phyloP scores from a whole-genome alignment of 2,888 invertebrate genomes.

The Julus scandinavius region DNA sequence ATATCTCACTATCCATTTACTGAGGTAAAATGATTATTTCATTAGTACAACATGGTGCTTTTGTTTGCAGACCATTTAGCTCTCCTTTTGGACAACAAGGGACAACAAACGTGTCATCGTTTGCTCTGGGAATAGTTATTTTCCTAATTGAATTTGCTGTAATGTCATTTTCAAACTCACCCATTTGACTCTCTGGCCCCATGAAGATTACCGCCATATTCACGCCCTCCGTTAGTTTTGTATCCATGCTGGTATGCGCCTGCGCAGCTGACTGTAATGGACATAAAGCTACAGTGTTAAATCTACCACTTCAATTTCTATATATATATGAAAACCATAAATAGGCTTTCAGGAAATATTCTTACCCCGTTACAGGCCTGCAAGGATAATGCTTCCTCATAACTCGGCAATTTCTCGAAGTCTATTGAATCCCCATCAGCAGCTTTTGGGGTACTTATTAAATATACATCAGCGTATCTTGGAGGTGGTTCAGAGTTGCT shows the following conservation, averaged over 20 bases:
- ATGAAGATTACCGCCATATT: neutral
- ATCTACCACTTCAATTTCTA: neutral
- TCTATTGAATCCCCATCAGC: conserved; percentile 16
- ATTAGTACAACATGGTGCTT: too few relatives aligned
- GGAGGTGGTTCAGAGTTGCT: conserved; percentile 34
- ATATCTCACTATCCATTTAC: too few relatives aligned
- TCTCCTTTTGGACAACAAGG: too few relatives aligned
- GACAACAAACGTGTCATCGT: too few relatives aligned
- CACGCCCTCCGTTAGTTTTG: neutral
- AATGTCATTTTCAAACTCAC: neutral
- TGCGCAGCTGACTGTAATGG: neutral
- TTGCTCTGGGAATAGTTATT: too few relatives aligned
- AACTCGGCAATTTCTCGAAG: conserved; percentile 54
- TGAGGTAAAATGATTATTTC: too few relatives aligned
- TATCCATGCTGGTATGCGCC: conserved; percentile 13
- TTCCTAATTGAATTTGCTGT: too few relatives aligned
- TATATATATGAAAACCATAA: too few relatives aligned
- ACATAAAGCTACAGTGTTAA: neutral
- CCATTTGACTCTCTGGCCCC: neutral
- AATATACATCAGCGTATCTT: conserved; percentile 46
- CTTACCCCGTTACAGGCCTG: neutral
- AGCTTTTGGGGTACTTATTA: conserved; percentile 47
- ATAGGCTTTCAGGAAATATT: neutral
- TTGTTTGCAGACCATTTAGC: too few relatives aligned
- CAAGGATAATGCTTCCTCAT: conserved; percentile 51